Conservation (phyloP, 1,140 invertebrate genomes). For the Tenebrio molitor region DNA sequence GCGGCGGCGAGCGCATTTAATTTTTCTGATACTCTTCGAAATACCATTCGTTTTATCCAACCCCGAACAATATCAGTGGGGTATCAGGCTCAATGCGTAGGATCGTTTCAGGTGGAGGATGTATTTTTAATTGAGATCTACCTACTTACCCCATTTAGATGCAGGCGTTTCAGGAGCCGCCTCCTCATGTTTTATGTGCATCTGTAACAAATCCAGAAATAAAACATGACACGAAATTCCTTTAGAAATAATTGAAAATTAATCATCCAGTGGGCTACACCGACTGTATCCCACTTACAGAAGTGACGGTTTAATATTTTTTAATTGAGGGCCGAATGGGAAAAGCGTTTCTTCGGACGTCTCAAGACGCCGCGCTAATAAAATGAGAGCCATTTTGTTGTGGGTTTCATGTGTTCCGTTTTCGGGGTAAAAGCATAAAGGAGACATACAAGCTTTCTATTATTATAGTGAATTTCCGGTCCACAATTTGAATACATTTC, state of each 20-base stretch:
- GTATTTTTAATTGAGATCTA: background rate
- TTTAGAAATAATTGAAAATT: background rate
- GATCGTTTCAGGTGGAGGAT: too few species aligned
- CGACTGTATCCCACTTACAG: too few species aligned
- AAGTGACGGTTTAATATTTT: too few species aligned
- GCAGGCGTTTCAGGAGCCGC: background rate
- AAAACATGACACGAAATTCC: background rate
- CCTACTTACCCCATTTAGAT: background rate
- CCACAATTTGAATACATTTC: slow-evolving; percentile 37
- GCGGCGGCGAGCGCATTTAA: background rate
- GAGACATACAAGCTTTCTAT: slow-evolving; percentile 31
- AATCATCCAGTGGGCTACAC: too few species aligned
- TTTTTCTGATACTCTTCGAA: background rate
- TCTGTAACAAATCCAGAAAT: background rate
- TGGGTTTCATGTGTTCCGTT: slow-evolving; percentile 28
- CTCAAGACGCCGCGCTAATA: slow-evolving; percentile 22
- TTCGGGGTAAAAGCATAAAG: slow-evolving; percentile 17
- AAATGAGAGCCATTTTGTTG: slow-evolving; percentile 19
- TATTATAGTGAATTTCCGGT: slow-evolving; percentile 37
- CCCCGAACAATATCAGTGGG: too few species aligned
- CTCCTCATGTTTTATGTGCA: background rate
- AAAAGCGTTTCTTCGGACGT: too few species aligned
- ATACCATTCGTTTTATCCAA: background rate
- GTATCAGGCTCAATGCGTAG: background rate
- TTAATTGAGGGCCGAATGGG: too few species aligned